Evolutionary conservation across 1,140 invertebrate genomes (phyloP).

Genomic region (Meloidogyne exigua): DNA sequence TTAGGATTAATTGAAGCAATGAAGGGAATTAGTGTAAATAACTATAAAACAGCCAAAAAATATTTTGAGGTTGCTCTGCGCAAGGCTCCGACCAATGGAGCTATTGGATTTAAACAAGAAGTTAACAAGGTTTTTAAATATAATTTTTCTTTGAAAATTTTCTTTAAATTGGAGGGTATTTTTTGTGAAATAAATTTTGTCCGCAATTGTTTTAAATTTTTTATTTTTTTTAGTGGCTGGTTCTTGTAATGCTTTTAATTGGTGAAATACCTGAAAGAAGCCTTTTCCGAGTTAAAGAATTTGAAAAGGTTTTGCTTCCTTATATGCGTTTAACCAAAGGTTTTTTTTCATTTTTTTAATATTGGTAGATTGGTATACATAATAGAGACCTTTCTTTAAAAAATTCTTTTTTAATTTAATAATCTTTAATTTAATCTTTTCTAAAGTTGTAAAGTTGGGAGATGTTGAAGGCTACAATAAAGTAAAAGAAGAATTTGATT

Average conservation of each 20-base stretch:
- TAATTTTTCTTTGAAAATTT: not conserved
- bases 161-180: no score
- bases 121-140: constrained; percentile 67
- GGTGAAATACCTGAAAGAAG: constrained; percentile 6
- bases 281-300: not conserved
- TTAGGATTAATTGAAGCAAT: constrained; percentile 83
- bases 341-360: constrained; percentile 12
- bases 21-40: constrained; percentile 18
- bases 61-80: constrained; percentile 19
- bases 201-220: not conserved
- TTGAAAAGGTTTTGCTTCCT: constrained; percentile 1
- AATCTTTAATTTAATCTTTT: no score
- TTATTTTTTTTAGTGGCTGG: constrained; percentile 85
- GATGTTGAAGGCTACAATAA: constrained; percentile 90
- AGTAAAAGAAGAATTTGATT: constrained; percentile 76
- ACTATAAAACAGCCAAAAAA: constrained; percentile 18
- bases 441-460: constrained; percentile 82
- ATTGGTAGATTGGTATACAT: no score
- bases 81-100: constrained; percentile 86
- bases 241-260: constrained; percentile 64
- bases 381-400: no score
- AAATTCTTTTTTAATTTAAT: no score
- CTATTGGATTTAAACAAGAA: constrained; percentile 96
- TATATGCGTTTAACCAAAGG: not conserved
- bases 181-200: no score